Evolutionary conservation across 2,797 vertebrate species (phyloP).

Genomic region (Sebastes wilsoni): DNA sequence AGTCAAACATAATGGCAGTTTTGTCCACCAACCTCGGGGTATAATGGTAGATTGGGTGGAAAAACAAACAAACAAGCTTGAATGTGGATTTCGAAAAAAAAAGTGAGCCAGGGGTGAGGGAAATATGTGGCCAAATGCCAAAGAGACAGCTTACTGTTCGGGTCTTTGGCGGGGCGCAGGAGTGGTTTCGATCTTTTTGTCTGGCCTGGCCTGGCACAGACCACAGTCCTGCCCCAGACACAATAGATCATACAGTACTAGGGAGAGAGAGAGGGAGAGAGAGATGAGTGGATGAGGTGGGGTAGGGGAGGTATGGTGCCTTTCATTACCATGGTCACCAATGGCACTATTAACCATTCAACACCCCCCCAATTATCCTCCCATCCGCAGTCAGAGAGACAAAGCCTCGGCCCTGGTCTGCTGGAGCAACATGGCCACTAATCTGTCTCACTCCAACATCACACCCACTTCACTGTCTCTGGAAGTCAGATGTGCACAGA

Average conservation of each 20-base stretch:
- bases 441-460: constrained; percentile 77
- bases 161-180: constrained; percentile 77
- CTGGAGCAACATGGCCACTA: constrained; percentile 82
- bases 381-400: constrained; percentile 78
- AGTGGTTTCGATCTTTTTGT: constrained; percentile 82
- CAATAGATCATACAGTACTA: constrained; percentile 81
- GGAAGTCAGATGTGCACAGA: constrained; percentile 57
- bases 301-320: constrained; percentile 69
- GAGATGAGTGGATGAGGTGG: constrained; percentile 56
- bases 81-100: constrained; percentile 33
- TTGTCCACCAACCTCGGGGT: constrained; percentile 28
- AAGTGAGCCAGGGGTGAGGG: constrained; percentile 46
- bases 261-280: constrained; percentile 32
- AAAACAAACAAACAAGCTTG: constrained; percentile 68
- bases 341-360: constrained; percentile 85
- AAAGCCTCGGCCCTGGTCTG: constrained; percentile 78
- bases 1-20: constrained; percentile 17
- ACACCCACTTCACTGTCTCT: constrained; percentile 77
- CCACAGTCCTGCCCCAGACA: constrained; percentile 78
- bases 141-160: constrained; percentile 78
- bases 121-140: constrained; percentile 79
- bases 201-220: constrained; percentile 79
- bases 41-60: constrained; percentile 45
- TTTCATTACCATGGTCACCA: constrained; percentile 87
- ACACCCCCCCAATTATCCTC: constrained; percentile 81